These are phyloP conservation scores for Sparidentex hasta DNA, from an alignment of 2,797 vertebrate species.

Conservation along the genomic window DNA sequence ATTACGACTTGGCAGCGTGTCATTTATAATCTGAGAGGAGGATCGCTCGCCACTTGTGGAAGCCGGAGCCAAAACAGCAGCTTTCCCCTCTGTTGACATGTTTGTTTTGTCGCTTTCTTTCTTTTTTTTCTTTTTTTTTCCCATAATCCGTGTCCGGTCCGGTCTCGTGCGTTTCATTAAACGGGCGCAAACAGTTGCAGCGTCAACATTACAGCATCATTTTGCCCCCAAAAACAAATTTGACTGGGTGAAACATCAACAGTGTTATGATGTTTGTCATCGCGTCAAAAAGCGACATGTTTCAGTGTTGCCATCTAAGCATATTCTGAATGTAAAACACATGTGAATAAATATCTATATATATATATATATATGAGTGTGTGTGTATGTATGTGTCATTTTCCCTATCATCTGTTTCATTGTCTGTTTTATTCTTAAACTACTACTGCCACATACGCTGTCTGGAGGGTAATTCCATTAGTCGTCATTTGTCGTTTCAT, in stretches of 20 bases:
- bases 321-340: neutral
- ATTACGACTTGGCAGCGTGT: conserved; percentile 49
- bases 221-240: neutral
- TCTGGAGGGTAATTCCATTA: neutral
- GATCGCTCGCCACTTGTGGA: conserved; percentile 53
- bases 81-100: conserved; percentile 2
- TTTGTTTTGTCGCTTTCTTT: conserved; percentile 11
- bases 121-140: no score
- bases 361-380: no score
- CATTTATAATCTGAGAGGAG: conserved; percentile 56
- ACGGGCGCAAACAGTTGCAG: neutral
- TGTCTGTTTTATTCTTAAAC: no score
- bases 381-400: no score
- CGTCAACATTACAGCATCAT: neutral
- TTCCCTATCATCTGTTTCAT: no score
- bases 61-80: conserved; percentile 42
- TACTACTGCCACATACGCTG: no score
- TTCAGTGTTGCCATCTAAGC: neutral
- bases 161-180: neutral
- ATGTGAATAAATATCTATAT: no score
- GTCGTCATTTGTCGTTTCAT: no score
- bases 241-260: neutral
- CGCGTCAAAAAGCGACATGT: neutral
- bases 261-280: neutral
- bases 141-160: conserved; percentile 14